Conservation (phyloP, 2,888 invertebrate species). For the Drosophila hamatofila region DNA sequence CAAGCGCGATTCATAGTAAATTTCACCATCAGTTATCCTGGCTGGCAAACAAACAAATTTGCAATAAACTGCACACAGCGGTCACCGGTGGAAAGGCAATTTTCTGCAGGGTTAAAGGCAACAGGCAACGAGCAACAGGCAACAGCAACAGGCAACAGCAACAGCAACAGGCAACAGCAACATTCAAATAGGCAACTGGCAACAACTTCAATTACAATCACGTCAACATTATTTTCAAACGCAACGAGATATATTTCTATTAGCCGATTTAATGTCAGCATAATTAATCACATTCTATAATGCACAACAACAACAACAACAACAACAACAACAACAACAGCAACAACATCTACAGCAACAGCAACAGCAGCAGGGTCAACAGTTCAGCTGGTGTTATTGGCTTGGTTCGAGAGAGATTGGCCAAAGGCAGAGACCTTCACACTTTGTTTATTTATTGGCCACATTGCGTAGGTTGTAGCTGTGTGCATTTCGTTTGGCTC, state of each 20-base stretch:
- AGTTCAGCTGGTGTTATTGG: slow-evolving; percentile 65
- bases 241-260: slow-evolving; percentile 81
- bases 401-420: slow-evolving; percentile 40
- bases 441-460: slow-evolving; percentile 75
- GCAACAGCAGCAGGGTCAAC: slow-evolving; percentile 59
- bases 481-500: slow-evolving; percentile 59
- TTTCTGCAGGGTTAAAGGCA: slow-evolving; percentile 71
- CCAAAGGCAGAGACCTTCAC: slow-evolving; percentile 66
- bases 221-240: slow-evolving; percentile 78
- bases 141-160: slow-evolving; percentile 43
- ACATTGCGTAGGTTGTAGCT: slow-evolving; percentile 75
- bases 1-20: slow-evolving; percentile 69
- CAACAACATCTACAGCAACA: slow-evolving; percentile 23
- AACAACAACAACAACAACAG: slow-evolving; percentile 27
- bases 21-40: slow-evolving; percentile 77
- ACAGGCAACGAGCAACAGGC: slow-evolving; percentile 17
- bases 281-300: slow-evolving; percentile 77
- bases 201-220: slow-evolving; percentile 80
- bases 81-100: slow-evolving; percentile 73
- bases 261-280: slow-evolving; percentile 80
- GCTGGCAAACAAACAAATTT: slow-evolving; percentile 70
- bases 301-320: slow-evolving; percentile 46
- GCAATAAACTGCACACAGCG: slow-evolving; percentile 73
- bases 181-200: slow-evolving; percentile 29
- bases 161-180: slow-evolving; percentile 31